Conservation (phyloP, 2,888 invertebrate genomes). For the Epinotia demarniana region DNA sequence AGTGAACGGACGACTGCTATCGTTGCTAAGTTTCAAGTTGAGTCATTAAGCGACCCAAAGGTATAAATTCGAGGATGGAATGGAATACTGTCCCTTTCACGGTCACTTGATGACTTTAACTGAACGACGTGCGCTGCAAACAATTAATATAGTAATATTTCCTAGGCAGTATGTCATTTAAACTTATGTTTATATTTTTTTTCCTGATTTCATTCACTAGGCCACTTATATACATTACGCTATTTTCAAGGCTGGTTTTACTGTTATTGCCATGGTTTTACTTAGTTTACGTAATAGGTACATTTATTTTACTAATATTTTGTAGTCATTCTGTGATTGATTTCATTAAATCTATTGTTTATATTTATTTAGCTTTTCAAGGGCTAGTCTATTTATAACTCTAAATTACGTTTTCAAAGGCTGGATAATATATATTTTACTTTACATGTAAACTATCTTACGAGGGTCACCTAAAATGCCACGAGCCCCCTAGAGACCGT, state of each 20-base stretch:
- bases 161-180: constrained; percentile 1
- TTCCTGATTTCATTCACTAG: neutral
- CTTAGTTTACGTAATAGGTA: neutral
- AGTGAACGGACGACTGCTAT: constrained; percentile 10
- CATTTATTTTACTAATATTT: neutral
- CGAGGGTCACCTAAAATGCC: constrained; percentile 21
- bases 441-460: constrained; percentile 33
- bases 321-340: neutral
- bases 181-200: neutral
- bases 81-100: neutral
- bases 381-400: neutral
- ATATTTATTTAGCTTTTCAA: neutral
- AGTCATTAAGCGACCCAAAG: neutral
- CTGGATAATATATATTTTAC: neutral
- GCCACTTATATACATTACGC: neutral
- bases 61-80: neutral
- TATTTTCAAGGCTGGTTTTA: constrained; percentile 10
- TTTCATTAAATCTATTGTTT: neutral
- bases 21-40: neutral
- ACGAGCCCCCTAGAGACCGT: neutral
- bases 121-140: neutral
- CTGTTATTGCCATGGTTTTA: too few species aligned
- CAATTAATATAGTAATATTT: neutral
- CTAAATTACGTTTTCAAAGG: neutral
- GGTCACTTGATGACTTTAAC: constrained; percentile 4